Evolutionary conservation across 2,113 vertebrate species (phyloP), one percentile per base, ranked within the genome.

Genomic region (Diglossa brunneiventris): DNA sequence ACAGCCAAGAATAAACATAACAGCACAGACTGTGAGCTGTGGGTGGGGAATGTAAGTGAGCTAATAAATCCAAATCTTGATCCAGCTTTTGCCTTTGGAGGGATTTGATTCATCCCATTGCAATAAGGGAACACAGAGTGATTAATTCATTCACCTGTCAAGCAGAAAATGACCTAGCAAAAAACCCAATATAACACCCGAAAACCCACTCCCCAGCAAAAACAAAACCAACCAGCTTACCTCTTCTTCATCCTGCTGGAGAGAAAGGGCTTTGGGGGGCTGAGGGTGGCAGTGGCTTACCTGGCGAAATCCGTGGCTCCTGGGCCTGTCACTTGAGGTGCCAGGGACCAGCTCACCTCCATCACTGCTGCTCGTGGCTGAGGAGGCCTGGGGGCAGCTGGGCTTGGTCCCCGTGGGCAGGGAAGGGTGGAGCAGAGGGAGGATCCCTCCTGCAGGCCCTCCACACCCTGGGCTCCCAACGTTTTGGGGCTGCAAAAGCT

Each of bases 1-100:
- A 94, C 93, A 82, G 83, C 91, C 92, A 79, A 49, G 83, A 95
- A 89, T 92, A 91, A 95, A 84, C 83, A 56, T 44, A 55, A 61
- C 85, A 80, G 88, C 92, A 83, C 85, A 96, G 87, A 37, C 92
- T 83, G 92, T 1, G 84, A 61, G 78, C 18, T 41, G 94, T 78
- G 89, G 87, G 94, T 76, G 87, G 81, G 89, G 70, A 87, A 79
- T 69, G 89, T 47, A 56, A 94, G 89, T 0, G 58, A 91, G 91
- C 87, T 91, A 82, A 87, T 58, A 84, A 84, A 85, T 33, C 89
- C 87, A 91, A 7, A 61, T 82, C 83, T 78, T 72, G 35, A 49
- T 78, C 91, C 66, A 80, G 91, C 77, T 69, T 82, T 50, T 92
- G 91, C 91, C 67, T 85, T 85, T 17, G 63, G 63, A 95, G 78